These are phyloP conservation scores for Chanos chanos DNA, from an alignment of 2,797 vertebrate genomes.

Conservation along the genomic window DNA sequence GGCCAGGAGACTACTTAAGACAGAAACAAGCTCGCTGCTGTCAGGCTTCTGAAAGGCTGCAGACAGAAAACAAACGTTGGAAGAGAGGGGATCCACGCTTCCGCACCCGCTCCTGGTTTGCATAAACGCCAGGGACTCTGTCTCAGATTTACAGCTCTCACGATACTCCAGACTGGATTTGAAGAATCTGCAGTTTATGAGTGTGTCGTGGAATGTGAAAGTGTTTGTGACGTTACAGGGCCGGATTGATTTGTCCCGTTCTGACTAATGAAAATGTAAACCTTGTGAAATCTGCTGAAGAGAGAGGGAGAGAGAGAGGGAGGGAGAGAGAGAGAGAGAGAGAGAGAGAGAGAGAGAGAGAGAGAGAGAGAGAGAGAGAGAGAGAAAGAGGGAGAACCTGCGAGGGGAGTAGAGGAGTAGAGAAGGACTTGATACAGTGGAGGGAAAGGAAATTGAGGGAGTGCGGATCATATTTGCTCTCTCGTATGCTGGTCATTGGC, in stretches of 20 bases:
- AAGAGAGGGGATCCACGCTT: slow-evolving; percentile 24
- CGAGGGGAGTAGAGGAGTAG: background rate
- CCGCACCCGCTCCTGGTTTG: slow-evolving; percentile 9
- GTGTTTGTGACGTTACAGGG: slow-evolving; percentile 19
- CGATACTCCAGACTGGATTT: slow-evolving; percentile 10
- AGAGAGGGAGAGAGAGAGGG: background rate
- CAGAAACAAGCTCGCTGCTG: slow-evolving; percentile 16
- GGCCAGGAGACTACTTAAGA: slow-evolving; percentile 17
- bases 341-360: too few species aligned
- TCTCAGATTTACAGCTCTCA: slow-evolving; percentile 30
- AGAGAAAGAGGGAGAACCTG: too few species aligned
- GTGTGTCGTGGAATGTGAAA: slow-evolving; percentile 27
- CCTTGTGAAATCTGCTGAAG: slow-evolving; percentile 4
- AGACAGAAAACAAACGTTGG: slow-evolving; percentile 37
- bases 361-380: too few species aligned
- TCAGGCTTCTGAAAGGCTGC: slow-evolving; percentile 15
- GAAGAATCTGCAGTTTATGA: slow-evolving; percentile 32
- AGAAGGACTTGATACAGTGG: background rate
- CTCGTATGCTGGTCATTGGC: too few species aligned
- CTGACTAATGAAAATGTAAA: slow-evolving; percentile 18
- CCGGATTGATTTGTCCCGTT: slow-evolving; percentile 29
- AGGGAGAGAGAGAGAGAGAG: background rate
- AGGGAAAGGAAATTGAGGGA: background rate
- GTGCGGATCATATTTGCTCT: too few species aligned
- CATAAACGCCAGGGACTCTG: slow-evolving; percentile 9